phyloP scores from a whole-genome alignment of 2,888 invertebrate species.

The Rhorus exstirpatorius region DNA sequence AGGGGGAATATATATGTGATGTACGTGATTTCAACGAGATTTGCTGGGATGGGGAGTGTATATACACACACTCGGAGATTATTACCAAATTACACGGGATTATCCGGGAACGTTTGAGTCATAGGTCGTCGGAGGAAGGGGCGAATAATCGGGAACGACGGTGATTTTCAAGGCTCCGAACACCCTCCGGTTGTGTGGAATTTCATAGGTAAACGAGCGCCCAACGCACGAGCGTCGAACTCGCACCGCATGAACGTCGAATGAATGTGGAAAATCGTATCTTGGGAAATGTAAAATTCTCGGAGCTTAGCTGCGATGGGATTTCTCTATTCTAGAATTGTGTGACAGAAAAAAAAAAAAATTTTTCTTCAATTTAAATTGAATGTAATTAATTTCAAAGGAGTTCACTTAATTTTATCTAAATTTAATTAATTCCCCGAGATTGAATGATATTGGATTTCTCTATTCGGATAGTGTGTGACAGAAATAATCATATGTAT shows the following conservation, averaged over 20 bases:
- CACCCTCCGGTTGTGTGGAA: constrained; percentile 1
- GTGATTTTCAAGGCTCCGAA: constrained; percentile 43
- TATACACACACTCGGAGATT: constrained; percentile 78
- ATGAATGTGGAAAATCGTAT: neutral
- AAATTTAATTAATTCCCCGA: too few relatives aligned
- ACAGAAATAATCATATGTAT: too few relatives aligned
- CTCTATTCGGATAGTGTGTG: too few relatives aligned
- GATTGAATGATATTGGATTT: too few relatives aligned
- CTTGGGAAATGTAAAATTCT: too few relatives aligned
- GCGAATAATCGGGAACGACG: constrained; percentile 31
- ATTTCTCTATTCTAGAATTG: too few relatives aligned
- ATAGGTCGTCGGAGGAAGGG: constrained; percentile 25
- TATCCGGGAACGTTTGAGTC: constrained; percentile 60
- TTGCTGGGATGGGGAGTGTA: constrained; percentile 72
- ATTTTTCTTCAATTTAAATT: too few relatives aligned
- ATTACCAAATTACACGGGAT: constrained; percentile 81
- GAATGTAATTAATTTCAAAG: too few relatives aligned
- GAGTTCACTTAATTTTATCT: too few relatives aligned
- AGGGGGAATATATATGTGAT: constrained; percentile 41
- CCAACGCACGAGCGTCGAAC: neutral
- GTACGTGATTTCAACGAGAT: constrained; percentile 72
- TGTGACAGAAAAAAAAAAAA: too few relatives aligned
- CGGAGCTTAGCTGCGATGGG: too few relatives aligned
- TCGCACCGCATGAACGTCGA: neutral
- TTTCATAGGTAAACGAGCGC: neutral